Evolutionary conservation across 23 tunicate genomes (phyloP), one percentile per base, ranked within the genome.

Genomic region (Phallusia fumigata): DNA sequence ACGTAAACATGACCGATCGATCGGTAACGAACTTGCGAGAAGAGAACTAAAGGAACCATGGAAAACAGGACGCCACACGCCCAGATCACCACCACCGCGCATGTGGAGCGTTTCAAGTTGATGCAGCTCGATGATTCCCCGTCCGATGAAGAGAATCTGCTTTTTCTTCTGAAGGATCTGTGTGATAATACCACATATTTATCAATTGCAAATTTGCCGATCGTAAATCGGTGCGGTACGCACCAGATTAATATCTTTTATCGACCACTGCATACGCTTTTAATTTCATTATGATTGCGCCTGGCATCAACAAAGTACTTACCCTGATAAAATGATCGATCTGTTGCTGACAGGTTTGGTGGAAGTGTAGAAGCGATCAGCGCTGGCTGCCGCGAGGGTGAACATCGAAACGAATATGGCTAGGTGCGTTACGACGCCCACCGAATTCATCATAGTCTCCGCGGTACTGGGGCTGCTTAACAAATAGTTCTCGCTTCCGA

Each of bases 311-410:
- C 5, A 52, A 52, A 24, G 19, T 31, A 33, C 82, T 19, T 35
- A 88, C 93, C 93, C 83, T 45, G 90, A 91, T 13, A 86, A 64
- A 3, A 47, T 45, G 28, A 84, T 75, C 28, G 90, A 76, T 36
- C 77, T 52, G 64, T 36, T 82, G 73, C 58, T 77, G 47, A 78
- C 69, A 16, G 98, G 82, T 31, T 89, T 87, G 33, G 84, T 79
- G 18, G 98, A 93, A 52, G 91, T 84, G 75, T 86, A 89, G 64
- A 85, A 85, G n/a, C 98, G 77, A 58, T 94, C 98, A 18, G 87
- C 83, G 32, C 94, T 89, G 31, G 98, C 98, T 15, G 94, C 88
- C 0, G 89, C 84, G 35, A 94, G 85, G 18, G 98, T 94, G 86
- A 85, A 94, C 84, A 94, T 47, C 24, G 98, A 94, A 13, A 81